phyloP scores from a whole-genome alignment of 2,113 vertebrate genomes.

The Egretta garzetta region DNA sequence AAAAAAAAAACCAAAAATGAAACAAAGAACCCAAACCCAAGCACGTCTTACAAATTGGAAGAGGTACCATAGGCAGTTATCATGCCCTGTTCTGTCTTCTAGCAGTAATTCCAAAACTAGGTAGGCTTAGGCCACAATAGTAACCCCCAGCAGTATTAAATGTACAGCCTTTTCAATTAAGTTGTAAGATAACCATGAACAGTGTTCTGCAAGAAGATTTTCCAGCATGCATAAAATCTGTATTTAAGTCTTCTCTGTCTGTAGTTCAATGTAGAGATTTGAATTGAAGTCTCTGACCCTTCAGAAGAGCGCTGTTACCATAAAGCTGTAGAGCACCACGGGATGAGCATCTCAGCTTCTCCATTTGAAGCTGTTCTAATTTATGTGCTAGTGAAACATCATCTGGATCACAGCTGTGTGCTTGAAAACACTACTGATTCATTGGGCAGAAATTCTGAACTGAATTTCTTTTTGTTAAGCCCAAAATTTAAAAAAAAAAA shows the following conservation, averaged over 20 bases:
- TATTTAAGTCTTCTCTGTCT: background rate
- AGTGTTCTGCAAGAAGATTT: background rate
- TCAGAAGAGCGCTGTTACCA: background rate
- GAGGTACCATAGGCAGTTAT: background rate
- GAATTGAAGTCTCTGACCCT: background rate
- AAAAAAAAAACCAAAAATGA: background rate
- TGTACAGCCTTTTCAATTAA: background rate
- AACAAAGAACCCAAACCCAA: too few species aligned
- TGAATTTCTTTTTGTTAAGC: background rate
- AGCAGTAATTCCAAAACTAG: background rate
- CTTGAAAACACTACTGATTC: background rate
- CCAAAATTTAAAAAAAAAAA: background rate
- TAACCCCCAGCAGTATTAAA: background rate
- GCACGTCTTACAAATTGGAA: background rate
- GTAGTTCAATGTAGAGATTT: background rate
- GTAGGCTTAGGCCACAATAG: background rate
- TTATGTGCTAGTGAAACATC: background rate
- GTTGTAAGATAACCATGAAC: background rate
- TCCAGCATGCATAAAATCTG: background rate
- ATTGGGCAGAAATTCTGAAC: background rate
- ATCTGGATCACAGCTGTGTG: background rate
- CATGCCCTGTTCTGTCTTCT: background rate
- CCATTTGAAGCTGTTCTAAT: conserved; percentile 17
- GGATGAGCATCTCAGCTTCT: background rate
- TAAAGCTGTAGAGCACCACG: background rate